Evolutionary conservation across 2,888 invertebrate genomes (phyloP), one percentile per base, ranked within the genome.

Genomic region (Altica lythri): DNA sequence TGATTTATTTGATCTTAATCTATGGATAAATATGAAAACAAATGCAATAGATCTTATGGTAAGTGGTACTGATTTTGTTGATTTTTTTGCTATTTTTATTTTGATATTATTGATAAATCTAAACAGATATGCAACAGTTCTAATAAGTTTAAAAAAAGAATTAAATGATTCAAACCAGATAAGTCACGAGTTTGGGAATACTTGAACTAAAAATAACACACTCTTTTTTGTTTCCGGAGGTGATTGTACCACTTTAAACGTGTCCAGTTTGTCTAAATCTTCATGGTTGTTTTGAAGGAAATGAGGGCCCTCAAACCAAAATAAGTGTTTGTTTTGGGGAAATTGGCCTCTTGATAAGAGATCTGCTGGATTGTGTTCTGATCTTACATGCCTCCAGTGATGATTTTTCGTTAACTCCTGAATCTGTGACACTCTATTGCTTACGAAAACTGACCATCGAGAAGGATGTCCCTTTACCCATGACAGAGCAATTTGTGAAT

Each of bases 381-480:
- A 48, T 10, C 22, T 40, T 18, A 55, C 32, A 16, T 60, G 43
- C 5, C 47, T 18, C 50, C 57, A 57, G 18, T 27, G 10, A 38
- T 37, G 37, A 40, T 1, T 22, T 5, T 22, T 22, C 4, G 60
- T 57, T 3, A 52, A 8, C 4, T 44, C 22, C 32, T 60, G 60
- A 12, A 57, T 48, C 37, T 46, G 5, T 2, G 50, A 14, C 8
- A 59, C 53, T 32, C 59, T 43, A 19, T 59, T 59, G 2, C 52
- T 30, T 8, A 60, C 53, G 10, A 47, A 59, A 59, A 25, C 19
- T n/a, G 44, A 13, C 59, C 59, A 61, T 19, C 54, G 12, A 27
- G 44, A 48, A 1, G 51, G 6, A 40, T 51, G 42, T 1, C 40
- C 12, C 3, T 47, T 49, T 5, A 50, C 10, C 61, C 61, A 61